Evolutionary conservation across 2,888 invertebrate species (phyloP), one percentile per base, ranked within the genome.

Genomic region (Scaptomyza cyrtandrae): DNA sequence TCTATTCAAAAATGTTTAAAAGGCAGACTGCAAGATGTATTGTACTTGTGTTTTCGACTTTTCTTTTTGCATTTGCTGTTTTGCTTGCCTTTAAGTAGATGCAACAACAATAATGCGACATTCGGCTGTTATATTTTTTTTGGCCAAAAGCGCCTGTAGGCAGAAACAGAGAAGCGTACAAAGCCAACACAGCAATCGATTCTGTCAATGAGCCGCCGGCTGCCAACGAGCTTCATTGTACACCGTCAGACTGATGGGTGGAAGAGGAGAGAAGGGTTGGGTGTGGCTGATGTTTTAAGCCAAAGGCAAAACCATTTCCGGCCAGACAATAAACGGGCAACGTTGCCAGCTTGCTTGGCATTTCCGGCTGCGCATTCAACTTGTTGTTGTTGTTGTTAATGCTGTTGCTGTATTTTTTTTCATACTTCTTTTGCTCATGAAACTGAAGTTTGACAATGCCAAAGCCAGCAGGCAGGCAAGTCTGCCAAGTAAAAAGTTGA

Each of bases 281-380:
- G 44, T 46, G 61, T 24, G 60, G 59, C 56, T 52, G 65, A 54
- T 76, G 65, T 68, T 65, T 54, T 29, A 55, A 56, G 70, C 82
- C 80, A 60, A 58, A 65, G 80, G 83, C 88, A 78, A 83, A 86
- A 62, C 88, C 88, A 84, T 84, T 84, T 84, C 83, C 83, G 83
- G 80, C 78, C 88, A 84, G 83, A 84, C 88, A 86, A 84, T 78
- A 78, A 79, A 80, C 84, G 75, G 80, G 49, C 78, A 71, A 63
- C 78, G 60, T 67, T 71, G 62, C 69, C 74, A 80, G 77, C 81
- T 58, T 63, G 80, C 70, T 75, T 53, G 75, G 82, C 77, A 78
- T 81, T 88, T 85, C 89, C 82, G 79, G 61, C 62, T 46, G 60
- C 66, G 62, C 60, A 56, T 61, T 72, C 46, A 39, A 61, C 54